Percentiles rank a stretch among this genome's conserved stretches.
Evolutionary conservation across 2,888 invertebrate species (phyloP).

Genomic region (Thymelicus lineola): DNA sequence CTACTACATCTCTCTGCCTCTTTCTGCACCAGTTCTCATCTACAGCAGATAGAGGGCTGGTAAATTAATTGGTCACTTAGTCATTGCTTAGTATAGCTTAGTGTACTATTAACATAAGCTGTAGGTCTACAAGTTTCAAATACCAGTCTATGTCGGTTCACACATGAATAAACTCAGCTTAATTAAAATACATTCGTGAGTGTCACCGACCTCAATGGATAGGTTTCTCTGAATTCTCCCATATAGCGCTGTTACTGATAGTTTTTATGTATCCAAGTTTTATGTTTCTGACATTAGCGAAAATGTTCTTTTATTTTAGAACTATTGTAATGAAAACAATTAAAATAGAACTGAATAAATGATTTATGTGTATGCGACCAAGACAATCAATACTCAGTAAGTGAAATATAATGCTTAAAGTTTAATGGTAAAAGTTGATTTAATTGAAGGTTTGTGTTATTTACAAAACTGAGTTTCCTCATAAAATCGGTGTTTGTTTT

Average conservation of each 20-base stretch:
- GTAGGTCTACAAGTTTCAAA: too few relatives aligned
- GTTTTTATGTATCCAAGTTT: background rate
- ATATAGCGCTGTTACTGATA: constrained; percentile 1
- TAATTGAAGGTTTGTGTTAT: too few relatives aligned
- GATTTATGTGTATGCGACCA: background rate
- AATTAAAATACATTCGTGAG: background rate
- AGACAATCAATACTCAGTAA: background rate
- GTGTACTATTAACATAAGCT: too few relatives aligned
- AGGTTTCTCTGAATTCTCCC: background rate
- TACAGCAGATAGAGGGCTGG: too few relatives aligned
- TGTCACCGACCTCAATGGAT: constrained; percentile 13
- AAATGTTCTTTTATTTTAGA: background rate
- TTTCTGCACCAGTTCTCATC: too few relatives aligned
- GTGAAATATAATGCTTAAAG: too few relatives aligned
- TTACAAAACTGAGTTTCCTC: too few relatives aligned
- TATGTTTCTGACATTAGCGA: background rate
- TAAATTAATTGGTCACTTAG: too few relatives aligned
- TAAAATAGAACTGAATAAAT: background rate
- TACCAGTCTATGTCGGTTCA: background rate
- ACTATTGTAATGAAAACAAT: background rate
- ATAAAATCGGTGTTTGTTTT: too few relatives aligned
- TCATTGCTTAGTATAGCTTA: too few relatives aligned
- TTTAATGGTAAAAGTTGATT: too few relatives aligned
- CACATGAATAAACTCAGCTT: background rate
- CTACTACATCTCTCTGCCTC: too few relatives aligned